Conservation (phyloP, 2,888 invertebrate genomes). For the Dicyrtomina minuta region DNA sequence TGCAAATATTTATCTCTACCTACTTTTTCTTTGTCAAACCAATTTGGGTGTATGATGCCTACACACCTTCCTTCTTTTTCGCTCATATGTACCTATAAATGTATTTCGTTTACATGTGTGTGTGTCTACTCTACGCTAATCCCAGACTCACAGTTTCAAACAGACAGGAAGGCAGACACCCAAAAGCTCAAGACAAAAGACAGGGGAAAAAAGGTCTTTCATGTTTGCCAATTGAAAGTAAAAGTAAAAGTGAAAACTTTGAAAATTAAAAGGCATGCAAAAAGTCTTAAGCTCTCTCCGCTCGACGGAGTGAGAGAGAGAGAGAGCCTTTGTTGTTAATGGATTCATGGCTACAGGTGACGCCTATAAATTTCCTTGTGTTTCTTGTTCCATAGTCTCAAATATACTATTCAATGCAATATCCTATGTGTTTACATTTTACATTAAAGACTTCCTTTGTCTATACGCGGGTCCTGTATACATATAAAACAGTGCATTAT, state of each 20-base stretch:
- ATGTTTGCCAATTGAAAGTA: too few relatives aligned
- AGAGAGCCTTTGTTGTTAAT: background rate
- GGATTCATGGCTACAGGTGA: background rate
- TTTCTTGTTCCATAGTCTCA: background rate
- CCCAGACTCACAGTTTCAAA: background rate
- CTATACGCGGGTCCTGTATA: too few relatives aligned
- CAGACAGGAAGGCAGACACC: background rate
- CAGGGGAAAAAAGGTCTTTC: background rate
- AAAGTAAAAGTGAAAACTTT: constrained; percentile 4
- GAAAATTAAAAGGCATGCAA: background rate
- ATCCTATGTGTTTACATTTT: too few relatives aligned
- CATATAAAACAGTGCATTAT: too few relatives aligned
- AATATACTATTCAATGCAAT: too few relatives aligned
- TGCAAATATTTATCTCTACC: constrained; percentile 21
- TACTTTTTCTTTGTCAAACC: constrained; percentile 7
- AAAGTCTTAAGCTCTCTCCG: background rate
- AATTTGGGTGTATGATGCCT: constrained; percentile 6
- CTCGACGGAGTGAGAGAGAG: background rate
- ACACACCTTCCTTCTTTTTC: background rate
- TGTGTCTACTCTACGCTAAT: too few relatives aligned
- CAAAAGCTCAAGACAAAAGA: background rate
- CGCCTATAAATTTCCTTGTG: background rate
- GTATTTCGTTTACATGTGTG: too few relatives aligned
- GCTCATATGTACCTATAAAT: background rate
- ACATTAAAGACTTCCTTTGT: too few relatives aligned